These are phyloP conservation scores for Cordylochernes scorpioides DNA, from an alignment of 2,888 invertebrate genomes.

Conservation along the genomic window DNA sequence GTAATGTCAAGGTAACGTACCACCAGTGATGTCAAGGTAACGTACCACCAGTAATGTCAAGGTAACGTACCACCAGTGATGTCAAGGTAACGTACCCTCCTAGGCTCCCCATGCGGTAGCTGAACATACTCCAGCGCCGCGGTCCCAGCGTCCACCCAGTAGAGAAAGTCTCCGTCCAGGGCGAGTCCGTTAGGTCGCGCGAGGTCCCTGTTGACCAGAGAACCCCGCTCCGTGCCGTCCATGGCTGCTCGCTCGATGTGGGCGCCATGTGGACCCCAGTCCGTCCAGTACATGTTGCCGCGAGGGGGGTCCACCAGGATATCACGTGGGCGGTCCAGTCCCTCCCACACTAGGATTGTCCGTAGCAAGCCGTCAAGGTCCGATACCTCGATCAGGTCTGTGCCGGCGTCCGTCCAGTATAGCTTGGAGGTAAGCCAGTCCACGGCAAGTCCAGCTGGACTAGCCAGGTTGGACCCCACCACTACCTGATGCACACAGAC, in stretches of 20 bases:
- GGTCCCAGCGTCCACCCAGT: constrained; percentile 62
- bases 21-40: no score
- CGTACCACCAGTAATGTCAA: no score
- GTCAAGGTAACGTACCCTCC: no score
- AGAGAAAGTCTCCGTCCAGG: constrained; percentile 46
- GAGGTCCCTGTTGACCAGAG: constrained; percentile 34
- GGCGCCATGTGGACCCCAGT: constrained; percentile 43
- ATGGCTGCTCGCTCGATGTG: constrained; percentile 63
- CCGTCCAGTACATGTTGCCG: constrained; percentile 63
- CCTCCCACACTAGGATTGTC: constrained; percentile 49
- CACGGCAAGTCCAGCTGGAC: constrained; percentile 22
- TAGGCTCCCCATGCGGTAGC: constrained; percentile 42
- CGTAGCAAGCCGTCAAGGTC: constrained; percentile 31
- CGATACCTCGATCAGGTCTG: constrained; percentile 24
- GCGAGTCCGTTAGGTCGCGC: constrained; percentile 65
- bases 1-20: no score
- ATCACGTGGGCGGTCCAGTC: constrained; percentile 55
- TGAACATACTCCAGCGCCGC: constrained; percentile 50
- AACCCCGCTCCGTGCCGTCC: constrained; percentile 44
- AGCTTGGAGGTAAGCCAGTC: constrained; percentile 25
- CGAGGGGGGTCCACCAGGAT: constrained; percentile 40
- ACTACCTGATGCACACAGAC: no score
- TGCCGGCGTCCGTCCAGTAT: constrained; percentile 26
- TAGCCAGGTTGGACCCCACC: constrained; percentile 19
- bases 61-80: no score